Evolutionary conservation across 1,140 invertebrate species (phyloP).

Genomic region (Tribolium madens): DNA sequence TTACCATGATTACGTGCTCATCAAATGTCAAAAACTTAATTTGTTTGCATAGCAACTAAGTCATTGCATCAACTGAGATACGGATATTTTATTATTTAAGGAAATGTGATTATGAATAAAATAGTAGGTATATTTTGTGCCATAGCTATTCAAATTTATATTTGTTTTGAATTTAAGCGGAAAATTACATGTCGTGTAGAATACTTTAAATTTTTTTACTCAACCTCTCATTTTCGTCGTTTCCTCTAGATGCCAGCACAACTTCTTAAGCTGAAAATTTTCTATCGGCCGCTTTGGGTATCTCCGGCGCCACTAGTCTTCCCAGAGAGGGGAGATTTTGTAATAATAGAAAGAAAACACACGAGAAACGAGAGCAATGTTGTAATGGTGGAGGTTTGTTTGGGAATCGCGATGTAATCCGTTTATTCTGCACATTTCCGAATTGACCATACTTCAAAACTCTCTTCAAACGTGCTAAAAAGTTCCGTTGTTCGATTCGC

Average conservation of each 20-base stretch:
- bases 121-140: no score
- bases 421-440: background rate
- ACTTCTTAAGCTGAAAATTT: background rate
- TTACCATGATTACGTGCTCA: no score
- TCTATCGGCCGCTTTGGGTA: background rate
- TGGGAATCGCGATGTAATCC: constrained; percentile 24
- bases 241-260: background rate
- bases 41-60: no score
- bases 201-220: background rate
- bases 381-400: constrained; percentile 51
- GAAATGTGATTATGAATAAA: no score
- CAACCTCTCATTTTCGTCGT: background rate
- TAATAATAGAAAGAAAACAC: constrained; percentile 50
- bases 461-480: background rate
- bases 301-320: background rate
- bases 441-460: background rate
- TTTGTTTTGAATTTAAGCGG: no score
- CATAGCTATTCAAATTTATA: no score
- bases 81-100: no score
- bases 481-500: background rate
- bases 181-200: no score
- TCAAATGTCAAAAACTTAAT: no score
- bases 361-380: constrained; percentile 33
- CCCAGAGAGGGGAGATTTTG: constrained; percentile 38
- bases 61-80: no score